These are phyloP conservation scores for Pomatostomus ruficeps DNA, from an alignment of 2,113 vertebrate species.

Conservation along the genomic window DNA sequence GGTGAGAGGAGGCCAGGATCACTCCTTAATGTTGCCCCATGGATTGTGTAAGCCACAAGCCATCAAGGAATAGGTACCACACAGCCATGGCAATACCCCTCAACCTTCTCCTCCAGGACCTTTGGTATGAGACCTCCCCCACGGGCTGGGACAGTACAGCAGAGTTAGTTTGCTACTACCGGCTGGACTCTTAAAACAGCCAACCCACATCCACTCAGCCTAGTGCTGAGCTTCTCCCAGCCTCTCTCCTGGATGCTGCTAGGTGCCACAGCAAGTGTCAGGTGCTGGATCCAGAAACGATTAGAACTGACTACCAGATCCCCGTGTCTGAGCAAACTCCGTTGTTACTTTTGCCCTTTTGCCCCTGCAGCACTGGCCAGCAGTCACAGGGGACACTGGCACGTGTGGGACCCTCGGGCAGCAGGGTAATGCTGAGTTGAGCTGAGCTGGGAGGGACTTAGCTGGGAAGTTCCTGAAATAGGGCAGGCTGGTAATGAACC, in stretches of 20 bases:
- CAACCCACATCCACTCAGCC: fast-evolving
- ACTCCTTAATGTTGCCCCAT: fast-evolving
- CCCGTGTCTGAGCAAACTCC: background rate
- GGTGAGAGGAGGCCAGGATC: background rate
- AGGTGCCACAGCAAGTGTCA: background rate
- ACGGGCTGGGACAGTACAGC: background rate
- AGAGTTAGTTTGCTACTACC: background rate
- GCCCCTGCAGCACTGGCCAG: background rate
- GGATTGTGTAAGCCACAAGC: background rate
- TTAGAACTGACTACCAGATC: background rate
- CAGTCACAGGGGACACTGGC: background rate
- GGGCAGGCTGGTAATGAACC: background rate
- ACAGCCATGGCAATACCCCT: fast-evolving
- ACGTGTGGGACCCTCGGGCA: fast-evolving
- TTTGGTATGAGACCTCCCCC: background rate
- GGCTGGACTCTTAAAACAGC: background rate
- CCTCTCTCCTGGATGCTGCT: background rate
- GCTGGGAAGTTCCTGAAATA: background rate
- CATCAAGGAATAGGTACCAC: background rate
- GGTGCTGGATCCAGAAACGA: background rate
- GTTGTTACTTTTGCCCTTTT: background rate
- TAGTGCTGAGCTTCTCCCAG: background rate
- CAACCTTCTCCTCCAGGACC: background rate
- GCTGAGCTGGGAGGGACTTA: background rate
- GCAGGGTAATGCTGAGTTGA: background rate